Percentiles rank a stretch among this genome's conserved stretches.
Evolutionary conservation across 37 sponge, comb jelly and placozoan species (phyloP).

Genomic region (Dysidea cf. avara): DNA sequence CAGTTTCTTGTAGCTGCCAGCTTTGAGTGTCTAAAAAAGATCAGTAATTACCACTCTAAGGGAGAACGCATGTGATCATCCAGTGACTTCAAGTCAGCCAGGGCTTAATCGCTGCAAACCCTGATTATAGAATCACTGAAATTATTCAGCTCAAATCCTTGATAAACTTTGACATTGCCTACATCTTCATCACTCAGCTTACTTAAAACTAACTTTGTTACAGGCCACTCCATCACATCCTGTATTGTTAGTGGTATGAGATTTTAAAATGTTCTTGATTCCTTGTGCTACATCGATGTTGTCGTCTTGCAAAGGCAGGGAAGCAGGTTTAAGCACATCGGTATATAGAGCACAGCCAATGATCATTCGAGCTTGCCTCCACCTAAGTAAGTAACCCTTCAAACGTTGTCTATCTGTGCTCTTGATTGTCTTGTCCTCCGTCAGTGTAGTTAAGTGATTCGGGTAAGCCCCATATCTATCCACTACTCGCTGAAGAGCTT

Average conservation of each 20-base stretch:
- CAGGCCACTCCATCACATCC: constrained; percentile 3
- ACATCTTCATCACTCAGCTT: constrained; percentile 5
- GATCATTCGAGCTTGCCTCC: constrained; percentile 11
- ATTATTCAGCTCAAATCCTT: constrained; percentile 6
- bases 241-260: background rate
- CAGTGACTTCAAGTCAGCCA: background rate
- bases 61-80: background rate
- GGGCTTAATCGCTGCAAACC: constrained; percentile 9
- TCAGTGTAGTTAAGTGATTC: constrained; percentile 4
- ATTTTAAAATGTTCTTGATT: constrained; percentile 12
- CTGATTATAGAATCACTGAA: background rate
- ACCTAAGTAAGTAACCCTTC: constrained; percentile 24
- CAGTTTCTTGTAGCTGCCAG: no score
- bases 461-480: constrained; percentile 20
- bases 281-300: constrained; percentile 12
- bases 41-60: no score
- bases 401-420: constrained; percentile 4
- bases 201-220: background rate
- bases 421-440: background rate
- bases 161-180: constrained; percentile 5
- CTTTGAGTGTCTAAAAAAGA: no score
- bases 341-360: constrained; percentile 27
- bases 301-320: constrained; percentile 18
- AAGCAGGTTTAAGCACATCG: constrained; percentile 14
- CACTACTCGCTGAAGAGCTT: constrained; percentile 36